Percentiles rank a stretch among this genome's conserved stretches.
Evolutionary conservation across 2,113 vertebrate genomes (phyloP).

Genomic region (Salvator merianae): DNA sequence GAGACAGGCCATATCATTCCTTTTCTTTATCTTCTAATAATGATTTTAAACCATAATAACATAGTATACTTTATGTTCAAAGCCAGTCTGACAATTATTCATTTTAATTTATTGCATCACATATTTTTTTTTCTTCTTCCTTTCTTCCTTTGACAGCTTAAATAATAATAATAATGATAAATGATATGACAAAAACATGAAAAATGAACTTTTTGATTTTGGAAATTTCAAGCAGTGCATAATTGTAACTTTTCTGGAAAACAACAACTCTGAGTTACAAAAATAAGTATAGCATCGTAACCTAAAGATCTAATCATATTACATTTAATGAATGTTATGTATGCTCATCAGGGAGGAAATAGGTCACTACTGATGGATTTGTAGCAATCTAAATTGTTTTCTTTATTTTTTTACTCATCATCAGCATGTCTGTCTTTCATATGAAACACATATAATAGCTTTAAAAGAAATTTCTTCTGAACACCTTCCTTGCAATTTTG

Average conservation of each 20-base stretch:
- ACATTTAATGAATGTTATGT: neutral
- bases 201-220: neutral
- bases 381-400: neutral
- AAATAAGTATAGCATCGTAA: neutral
- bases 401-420: neutral
- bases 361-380: neutral
- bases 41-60: neutral
- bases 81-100: neutral
- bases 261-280: neutral
- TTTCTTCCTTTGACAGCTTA: neutral
- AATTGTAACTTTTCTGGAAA: neutral
- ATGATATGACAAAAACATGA: neutral
- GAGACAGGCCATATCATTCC: neutral
- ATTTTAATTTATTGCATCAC: neutral
- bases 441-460: neutral
- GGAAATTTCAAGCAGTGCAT: neutral
- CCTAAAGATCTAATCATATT: neutral
- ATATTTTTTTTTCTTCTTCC: fast-evolving
- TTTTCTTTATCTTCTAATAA: neutral
- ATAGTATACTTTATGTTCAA: neutral
- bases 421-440: neutral
- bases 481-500: neutral
- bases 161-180: neutral
- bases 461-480: neutral
- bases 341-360: neutral